phyloP scores from a whole-genome alignment of 2,888 invertebrate genomes.

The Taenaris catops region DNA sequence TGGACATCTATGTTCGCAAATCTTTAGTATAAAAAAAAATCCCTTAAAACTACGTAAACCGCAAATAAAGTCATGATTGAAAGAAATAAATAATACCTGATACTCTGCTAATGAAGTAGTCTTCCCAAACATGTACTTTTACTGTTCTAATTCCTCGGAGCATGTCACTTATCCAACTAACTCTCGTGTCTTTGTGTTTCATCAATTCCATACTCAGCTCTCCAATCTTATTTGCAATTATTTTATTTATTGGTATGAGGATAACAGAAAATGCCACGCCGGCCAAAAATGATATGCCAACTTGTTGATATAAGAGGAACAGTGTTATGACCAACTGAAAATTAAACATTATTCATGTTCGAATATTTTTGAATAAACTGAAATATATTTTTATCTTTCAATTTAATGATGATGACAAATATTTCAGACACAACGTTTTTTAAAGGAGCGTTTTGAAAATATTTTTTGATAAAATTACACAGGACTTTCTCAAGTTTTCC shows the following conservation, averaged over 20 bases:
- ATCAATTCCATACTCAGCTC: constrained; percentile 92
- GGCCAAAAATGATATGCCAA: constrained; percentile 94
- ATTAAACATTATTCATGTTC: constrained; percentile 3
- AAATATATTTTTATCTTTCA: too few relatives aligned
- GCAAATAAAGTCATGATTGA: too few relatives aligned
- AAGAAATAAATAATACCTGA: too few relatives aligned
- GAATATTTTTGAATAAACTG: too few relatives aligned
- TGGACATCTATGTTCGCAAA: too few relatives aligned
- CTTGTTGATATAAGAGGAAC: constrained; percentile 91
- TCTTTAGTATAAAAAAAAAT: too few relatives aligned
- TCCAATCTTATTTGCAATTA: constrained; percentile 94
- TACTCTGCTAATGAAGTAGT: constrained; percentile 87
- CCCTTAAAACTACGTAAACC: too few relatives aligned
- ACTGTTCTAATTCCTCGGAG: constrained; percentile 93
- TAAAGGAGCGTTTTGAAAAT: too few relatives aligned
- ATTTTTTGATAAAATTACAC: too few relatives aligned
- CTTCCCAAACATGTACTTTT: constrained; percentile 97
- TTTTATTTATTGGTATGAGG: constrained; percentile 95
- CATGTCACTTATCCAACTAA: constrained; percentile 92
- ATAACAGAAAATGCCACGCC: constrained; percentile 92
- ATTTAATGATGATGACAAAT: too few relatives aligned
- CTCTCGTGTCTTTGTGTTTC: constrained; percentile 93
- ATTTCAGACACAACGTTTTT: too few relatives aligned
- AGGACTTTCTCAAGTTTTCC: too few relatives aligned
- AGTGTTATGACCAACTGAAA: constrained; percentile 89